Base-by-base conservation (phyloP, 2,888 invertebrate genomes). In the Brachynemurus nebulosus region DNA sequence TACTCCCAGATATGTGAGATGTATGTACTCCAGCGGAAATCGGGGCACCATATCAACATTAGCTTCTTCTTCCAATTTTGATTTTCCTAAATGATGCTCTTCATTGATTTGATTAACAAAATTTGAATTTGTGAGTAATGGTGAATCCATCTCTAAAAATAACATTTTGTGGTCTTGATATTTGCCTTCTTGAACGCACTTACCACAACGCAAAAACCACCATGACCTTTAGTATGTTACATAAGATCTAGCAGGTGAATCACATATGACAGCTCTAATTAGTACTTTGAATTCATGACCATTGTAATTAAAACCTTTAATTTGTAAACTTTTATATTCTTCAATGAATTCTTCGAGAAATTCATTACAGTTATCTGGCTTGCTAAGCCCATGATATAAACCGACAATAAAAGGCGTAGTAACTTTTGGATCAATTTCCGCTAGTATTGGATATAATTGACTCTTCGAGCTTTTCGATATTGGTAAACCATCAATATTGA, bases 401-500 rank as follows among this genome's bases (percentile, higher is more conserved):
- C 23, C 23, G 9, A 23, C 23, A 23, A 9, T 9, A 23, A 23
- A 23, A 23, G 23, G 23, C 9, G 23, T 23, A 23, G 23, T 23
- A n/a, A 36, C 4, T 36, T 36, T 36, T 3, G 36, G 16, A 36
- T 14, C n/a, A 36, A 36, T 4, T 36, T 36, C 36, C 11, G 36
- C 36, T 16, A 16, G 16, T 36, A 36, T 36, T 4, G 36, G 36
- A 36, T 16, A 36, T 3, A 36, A 16, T 36, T 36, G 36, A 2
- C n/a, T 36, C 2, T 36, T 14, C 3, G 36, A 36, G 5, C 36
- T 36, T 16, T 36, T 36, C 2, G 36, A 36, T 36, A 36, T 36
- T 14, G 36, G 36, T 16, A 36, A 36, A 14, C 36, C 36, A 36
- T 36, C 36, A 4, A 36, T 4, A 36, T 36, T n/a, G 11, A 16